These are phyloP conservation scores for Heloderma charlesbogerti DNA, from an alignment of 2,113 vertebrate genomes.

Conservation along the genomic window DNA sequence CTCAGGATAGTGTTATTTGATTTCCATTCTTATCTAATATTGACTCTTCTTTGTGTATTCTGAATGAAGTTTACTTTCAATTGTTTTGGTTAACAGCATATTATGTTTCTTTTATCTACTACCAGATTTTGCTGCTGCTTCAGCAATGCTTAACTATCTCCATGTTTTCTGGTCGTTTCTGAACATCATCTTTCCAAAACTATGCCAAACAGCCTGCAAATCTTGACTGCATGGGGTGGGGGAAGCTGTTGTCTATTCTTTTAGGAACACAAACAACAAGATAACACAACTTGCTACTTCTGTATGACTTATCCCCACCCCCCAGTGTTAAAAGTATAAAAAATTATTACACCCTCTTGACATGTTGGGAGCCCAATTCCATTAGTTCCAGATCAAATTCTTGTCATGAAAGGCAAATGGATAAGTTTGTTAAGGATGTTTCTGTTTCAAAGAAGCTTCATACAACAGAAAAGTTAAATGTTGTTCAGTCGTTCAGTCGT, in stretches of 20 bases:
- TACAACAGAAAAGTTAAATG: background rate
- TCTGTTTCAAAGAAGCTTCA: background rate
- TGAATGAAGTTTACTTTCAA: background rate
- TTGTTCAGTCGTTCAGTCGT: too few species aligned
- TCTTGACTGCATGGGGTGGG: background rate
- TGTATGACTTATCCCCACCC: background rate
- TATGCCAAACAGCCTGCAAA: background rate
- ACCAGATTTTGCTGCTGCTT: background rate
- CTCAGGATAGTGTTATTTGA: conserved; percentile 11
- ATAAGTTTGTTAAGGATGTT: background rate
- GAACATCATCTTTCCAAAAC: background rate
- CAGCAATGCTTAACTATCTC: background rate
- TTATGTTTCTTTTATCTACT: background rate
- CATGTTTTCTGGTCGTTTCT: background rate
- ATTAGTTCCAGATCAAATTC: background rate
- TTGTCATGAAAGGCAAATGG: background rate
- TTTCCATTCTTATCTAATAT: conserved; percentile 37
- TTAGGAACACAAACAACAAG: background rate
- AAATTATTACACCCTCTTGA: background rate
- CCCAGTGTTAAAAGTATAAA: background rate
- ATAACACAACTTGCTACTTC: background rate
- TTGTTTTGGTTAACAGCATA: background rate
- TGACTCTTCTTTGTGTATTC: background rate
- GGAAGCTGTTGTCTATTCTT: background rate
- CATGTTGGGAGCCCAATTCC: background rate